Evolutionary conservation across 2,888 invertebrate genomes (phyloP), one percentile per base, ranked within the genome.

Genomic region (Trissolcus brochymenae): DNA sequence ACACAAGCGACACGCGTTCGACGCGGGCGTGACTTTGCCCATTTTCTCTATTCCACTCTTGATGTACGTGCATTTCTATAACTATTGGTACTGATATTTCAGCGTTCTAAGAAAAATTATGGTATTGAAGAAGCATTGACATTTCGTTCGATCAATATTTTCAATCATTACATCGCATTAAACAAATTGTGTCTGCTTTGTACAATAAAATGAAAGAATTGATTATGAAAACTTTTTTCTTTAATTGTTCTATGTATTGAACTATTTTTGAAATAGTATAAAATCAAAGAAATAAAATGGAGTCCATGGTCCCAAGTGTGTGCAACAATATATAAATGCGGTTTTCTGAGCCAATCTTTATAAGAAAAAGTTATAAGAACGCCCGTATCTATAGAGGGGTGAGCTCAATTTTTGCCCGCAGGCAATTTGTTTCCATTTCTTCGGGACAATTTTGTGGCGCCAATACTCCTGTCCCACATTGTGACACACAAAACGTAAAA

Each of bases 391-490:
- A n/a, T n/a, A n/a, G n/a, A 64, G 64, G 56, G 55, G 61, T 41
- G 62, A 53, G 60, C 40, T 66, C 76, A 62, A 68, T 72, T 70
- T 79, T 75, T 60, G 64, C 64, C 71, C 65, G 50, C 57, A 29
- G 54, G 76, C 79, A 76, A 79, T 79, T 81, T 78, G 50, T 78
- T 78, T 79, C 77, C 67, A 79, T 79, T 78, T 75, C 77, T 77
- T 78, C 60, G 65, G 65, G 73, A 77, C 77, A 73, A 77, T 70
- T 77, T 77, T 68, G 51, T 70, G 51, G 61, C 77, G 16, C 72
- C 77, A 35, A 35, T 65, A 51, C 70, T 77, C 70, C 59, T 65
- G 73, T 55, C 51, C 73, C 53, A 76, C 41, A 53, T 71, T 66
- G 66, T 60, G 55, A 60, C 17, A 9, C 19, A n/a, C 35, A 59